Evolutionary conservation across 2,888 invertebrate species (phyloP).

Genomic region (Lypha dubia): DNA sequence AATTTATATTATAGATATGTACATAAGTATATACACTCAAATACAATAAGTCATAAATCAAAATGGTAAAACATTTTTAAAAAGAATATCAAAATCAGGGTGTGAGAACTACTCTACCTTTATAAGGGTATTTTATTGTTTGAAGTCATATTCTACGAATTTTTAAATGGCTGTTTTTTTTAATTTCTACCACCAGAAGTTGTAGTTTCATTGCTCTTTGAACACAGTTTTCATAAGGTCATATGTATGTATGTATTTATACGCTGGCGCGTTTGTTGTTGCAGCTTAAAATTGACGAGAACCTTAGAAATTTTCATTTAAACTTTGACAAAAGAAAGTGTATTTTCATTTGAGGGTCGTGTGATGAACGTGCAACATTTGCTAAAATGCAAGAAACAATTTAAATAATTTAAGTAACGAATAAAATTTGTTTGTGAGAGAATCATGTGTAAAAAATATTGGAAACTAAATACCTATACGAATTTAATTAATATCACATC

Average conservation of each 20-base stretch:
- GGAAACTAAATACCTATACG: slow-evolving; percentile 37
- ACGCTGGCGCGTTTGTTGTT: not conserved
- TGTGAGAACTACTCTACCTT: slow-evolving; percentile 53
- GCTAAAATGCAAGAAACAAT: slow-evolving; percentile 13
- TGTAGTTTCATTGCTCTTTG: slow-evolving; percentile 4
- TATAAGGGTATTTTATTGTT: not conserved
- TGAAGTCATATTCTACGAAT: slow-evolving; percentile 76
- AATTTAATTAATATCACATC: slow-evolving; percentile 48
- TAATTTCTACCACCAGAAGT: slow-evolving; percentile 27
- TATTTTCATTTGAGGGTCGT: slow-evolving; percentile 62
- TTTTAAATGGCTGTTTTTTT: slow-evolving; percentile 51
- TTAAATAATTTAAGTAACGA: slow-evolving; percentile 11
- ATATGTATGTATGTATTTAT: too few relatives aligned
- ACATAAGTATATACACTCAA: too few relatives aligned
- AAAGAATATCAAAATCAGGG: slow-evolving; percentile 14
- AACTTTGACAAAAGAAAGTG: slow-evolving; percentile 27
- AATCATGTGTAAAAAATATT: slow-evolving; percentile 34
- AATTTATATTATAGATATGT: too few relatives aligned
- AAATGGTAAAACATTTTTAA: slow-evolving; percentile 47
- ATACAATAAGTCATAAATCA: slow-evolving; percentile 67
- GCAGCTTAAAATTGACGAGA: slow-evolving; percentile 6
- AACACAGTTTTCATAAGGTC: slow-evolving; percentile 45
- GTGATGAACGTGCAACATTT: slow-evolving; percentile 63
- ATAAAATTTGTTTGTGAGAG: slow-evolving; percentile 33
- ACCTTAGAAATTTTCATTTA: slow-evolving; percentile 46